A percentile compares a stretch with the other conserved stretches of the same genome.
Conservation (phyloP, 2,113 vertebrate genomes). For the Anhinga rufa region DNA sequence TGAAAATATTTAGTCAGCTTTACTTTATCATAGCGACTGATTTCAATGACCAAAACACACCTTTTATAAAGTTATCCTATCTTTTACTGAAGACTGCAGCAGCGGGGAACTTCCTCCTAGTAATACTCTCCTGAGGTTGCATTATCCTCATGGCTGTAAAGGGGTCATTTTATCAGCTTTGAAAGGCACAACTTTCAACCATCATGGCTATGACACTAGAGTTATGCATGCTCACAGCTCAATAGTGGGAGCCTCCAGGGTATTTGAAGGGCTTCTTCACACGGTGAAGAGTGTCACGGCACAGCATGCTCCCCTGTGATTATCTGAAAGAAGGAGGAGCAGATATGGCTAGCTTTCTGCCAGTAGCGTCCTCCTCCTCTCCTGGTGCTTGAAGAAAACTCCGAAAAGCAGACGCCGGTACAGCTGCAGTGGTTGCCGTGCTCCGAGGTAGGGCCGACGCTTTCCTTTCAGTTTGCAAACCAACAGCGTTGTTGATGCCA, state of each 20-base stretch:
- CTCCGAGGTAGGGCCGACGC: neutral
- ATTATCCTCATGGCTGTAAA: neutral
- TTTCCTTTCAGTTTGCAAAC: neutral
- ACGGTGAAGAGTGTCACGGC: neutral
- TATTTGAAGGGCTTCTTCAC: neutral
- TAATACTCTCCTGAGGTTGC: neutral
- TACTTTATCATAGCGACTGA: neutral
- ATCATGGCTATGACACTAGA: neutral
- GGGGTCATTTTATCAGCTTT: neutral
- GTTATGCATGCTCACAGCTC: neutral
- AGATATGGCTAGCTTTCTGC: neutral
- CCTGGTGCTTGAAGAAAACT: neutral
- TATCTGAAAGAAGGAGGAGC: neutral
- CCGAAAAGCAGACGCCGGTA: neutral
- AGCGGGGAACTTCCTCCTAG: neutral
- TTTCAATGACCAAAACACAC: neutral
- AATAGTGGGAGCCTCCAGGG: neutral
- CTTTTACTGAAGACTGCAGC: neutral
- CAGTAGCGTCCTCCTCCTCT: neutral
- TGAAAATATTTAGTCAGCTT: neutral
- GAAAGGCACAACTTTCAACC: neutral
- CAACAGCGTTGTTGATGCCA: neutral
- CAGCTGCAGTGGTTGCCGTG: neutral
- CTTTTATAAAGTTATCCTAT: neutral
- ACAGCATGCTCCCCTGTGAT: neutral